phyloP scores from a whole-genome alignment of 2,888 invertebrate species.

The Stegana nigrithorax region DNA sequence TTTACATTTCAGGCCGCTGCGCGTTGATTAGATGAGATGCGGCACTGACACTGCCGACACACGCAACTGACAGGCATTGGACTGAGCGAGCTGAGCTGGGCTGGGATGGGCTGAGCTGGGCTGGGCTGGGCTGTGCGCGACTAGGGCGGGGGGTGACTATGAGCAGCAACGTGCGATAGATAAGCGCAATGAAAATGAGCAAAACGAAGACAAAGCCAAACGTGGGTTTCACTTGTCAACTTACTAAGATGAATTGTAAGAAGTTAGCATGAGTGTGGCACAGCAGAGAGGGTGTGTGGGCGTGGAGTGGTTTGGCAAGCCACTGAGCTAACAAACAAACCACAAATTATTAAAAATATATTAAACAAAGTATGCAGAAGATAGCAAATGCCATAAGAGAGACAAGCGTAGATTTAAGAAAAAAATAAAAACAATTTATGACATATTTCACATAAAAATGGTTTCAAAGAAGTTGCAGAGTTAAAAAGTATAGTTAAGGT shows the following conservation, averaged over 20 bases:
- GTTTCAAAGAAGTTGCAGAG: not conserved
- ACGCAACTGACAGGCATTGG: conserved; percentile 38
- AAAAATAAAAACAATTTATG: too few relatives aligned
- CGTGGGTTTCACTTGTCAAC: conserved; percentile 10
- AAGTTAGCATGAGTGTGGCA: not conserved
- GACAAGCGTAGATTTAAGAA: too few relatives aligned
- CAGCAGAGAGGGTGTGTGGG: not conserved
- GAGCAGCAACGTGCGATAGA: not conserved
- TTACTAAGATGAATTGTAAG: not conserved
- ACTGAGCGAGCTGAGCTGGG: too few relatives aligned
- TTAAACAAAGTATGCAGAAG: too few relatives aligned
- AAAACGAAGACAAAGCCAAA: not conserved
- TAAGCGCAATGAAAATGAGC: conserved; percentile 35
- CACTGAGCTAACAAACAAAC: too few relatives aligned
- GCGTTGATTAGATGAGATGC: conserved; percentile 56
- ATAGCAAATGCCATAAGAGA: too few relatives aligned
- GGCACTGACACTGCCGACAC: conserved; percentile 43
- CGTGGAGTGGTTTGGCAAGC: too few relatives aligned
- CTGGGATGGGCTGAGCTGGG: too few relatives aligned
- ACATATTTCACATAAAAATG: too few relatives aligned
- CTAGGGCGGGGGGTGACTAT: conserved; percentile 33
- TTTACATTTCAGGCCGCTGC: conserved; percentile 59
- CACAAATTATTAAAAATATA: too few relatives aligned
- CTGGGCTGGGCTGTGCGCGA: not conserved
- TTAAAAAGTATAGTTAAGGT: not conserved